Evolutionary conservation across 2,888 invertebrate genomes (phyloP), one percentile per base, ranked within the genome.

Genomic region (Apamea epomidion): DNA sequence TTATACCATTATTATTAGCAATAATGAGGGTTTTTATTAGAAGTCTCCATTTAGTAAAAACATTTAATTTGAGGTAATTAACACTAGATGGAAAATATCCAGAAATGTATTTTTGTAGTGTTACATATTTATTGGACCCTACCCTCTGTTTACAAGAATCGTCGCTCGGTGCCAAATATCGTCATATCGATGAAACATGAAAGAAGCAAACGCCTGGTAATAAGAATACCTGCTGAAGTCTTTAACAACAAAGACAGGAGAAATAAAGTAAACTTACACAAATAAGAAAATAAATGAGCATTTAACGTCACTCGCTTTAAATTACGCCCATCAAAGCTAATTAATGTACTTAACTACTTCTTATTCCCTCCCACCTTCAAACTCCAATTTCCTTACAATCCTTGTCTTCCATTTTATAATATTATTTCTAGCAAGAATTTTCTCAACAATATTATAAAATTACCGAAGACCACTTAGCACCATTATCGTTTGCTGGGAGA

Each of bases 381-480:
- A 73, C 67, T 70, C 48, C 48, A 78, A 60, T 81, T 84, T 78
- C 67, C 62, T 60, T 8, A 45, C 65, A 82, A 82, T 76, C 72
- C 73, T 75, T 69, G 64, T 64, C 81, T 45, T 65, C 51, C 37
- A 78, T 72, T 85, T 79, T 51, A 73, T n/a, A 65, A 78, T 60
- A 72, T 85, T 69, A 78, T 85, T 84, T 84, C 76, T 75, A 14
- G n/a, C 60, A n/a, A 77, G 73, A 86, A 76, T 73, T 73, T 85
- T 14, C 62, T 70, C 14, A 67, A 76, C 78, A 75, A 74, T 80
- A 76, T 83, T 73, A 78, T 72, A 75, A 82, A 81, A 88, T 82
- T 82, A 78, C 84, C 72, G 70, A 87, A 80, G 78, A 84, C 81
- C 85, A 90, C 85, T 90, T 84, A 88, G 79, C 80, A 48, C 86